Evolutionary conservation across 2,113 vertebrate species (phyloP), one percentile per base, ranked within the genome.

Genomic region (Notothenia coriiceps): DNA sequence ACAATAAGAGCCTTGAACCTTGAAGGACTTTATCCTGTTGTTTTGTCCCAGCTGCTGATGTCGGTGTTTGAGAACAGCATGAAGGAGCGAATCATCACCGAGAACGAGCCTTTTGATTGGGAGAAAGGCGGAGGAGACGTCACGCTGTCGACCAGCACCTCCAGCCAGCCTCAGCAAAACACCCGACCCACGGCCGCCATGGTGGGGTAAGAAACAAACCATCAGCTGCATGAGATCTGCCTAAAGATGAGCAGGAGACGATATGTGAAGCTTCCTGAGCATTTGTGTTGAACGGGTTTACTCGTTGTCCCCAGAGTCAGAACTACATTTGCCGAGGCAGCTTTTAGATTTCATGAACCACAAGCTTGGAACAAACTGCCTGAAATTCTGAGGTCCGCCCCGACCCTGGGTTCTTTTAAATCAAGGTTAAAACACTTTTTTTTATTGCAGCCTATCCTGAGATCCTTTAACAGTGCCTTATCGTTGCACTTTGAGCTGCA

Each of bases 61-160:
- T 97, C 97, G 0, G 97, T 99, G 93, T 98, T 99, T 63, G 98
- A 99, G 95, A 98, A 97, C 94, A 99, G 98, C 93, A 99, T 98
- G 97, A 98, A 98, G 89, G 98, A 99, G 84, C 95, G 98, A 40
- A 96, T 97, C 83, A 97, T 99, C 80, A 98, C 97, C 0, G 98
- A 99, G 93, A 99, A 99, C 0, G 98, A 99, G 93, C 96, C 98
- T 59, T 99, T 97, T 52, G 98, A 99, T 88, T 99, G 98, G 98
- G 98, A 99, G 92, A 99, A 98, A 88, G 97, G 94, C 33, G 97
- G 97, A 74, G 95, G 96, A 0, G 98, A 99, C 20, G 91, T 95
- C 60, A 94, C 96, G 6, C 86, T 97, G 85, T 98, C 97, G 15
- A 97, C 97, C 51, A 98, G 95, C 86, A 96, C 97, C 83, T 96